These are phyloP conservation scores for Triplophysa dalaica DNA, from an alignment of 2,113 vertebrate genomes.

Conservation along the genomic window DNA sequence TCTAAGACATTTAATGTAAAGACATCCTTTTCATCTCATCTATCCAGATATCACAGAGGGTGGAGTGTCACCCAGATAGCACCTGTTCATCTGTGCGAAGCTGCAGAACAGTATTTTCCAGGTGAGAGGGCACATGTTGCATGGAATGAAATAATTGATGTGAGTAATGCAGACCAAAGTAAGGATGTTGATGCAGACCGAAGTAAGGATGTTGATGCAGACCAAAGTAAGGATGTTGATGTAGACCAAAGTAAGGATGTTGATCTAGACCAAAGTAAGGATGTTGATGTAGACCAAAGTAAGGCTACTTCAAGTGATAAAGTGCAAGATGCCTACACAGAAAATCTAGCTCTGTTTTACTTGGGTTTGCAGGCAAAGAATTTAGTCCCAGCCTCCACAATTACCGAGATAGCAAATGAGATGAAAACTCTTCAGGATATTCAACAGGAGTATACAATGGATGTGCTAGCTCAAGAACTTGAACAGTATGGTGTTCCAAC, in stretches of 20 bases:
- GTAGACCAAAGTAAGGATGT: no score
- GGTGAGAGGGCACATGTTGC: conserved; percentile 15
- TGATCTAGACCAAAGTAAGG: no score
- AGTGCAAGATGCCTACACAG: conserved; percentile 5
- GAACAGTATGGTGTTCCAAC: conserved; percentile 31
- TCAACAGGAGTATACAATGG: conserved; percentile 35
- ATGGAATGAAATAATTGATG: not conserved
- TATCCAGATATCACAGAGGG: conserved; percentile 30
- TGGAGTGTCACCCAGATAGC: conserved; percentile 31
- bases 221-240: no score
- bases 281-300: no score
- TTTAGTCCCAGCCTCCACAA: conserved; percentile 14
- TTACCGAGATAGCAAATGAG: conserved; percentile 13
- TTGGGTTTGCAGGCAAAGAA: conserved; percentile 7
- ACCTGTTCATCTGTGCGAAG: conserved; percentile 28
- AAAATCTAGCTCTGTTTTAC: conserved; percentile 1
- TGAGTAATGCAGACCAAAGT: conserved; percentile 25
- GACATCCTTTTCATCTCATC: conserved; percentile 19
- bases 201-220: no score
- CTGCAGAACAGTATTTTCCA: conserved; percentile 24
- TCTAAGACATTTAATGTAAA: conserved; percentile 33
- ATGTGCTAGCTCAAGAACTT: conserved; percentile 36
- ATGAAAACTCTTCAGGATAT: conserved; percentile 19
- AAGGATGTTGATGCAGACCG: no score
- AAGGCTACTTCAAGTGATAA: not conserved